Evolutionary conservation across 2,888 invertebrate genomes (phyloP), one percentile per base, ranked within the genome.

Genomic region (Ectemnius lituratus): DNA sequence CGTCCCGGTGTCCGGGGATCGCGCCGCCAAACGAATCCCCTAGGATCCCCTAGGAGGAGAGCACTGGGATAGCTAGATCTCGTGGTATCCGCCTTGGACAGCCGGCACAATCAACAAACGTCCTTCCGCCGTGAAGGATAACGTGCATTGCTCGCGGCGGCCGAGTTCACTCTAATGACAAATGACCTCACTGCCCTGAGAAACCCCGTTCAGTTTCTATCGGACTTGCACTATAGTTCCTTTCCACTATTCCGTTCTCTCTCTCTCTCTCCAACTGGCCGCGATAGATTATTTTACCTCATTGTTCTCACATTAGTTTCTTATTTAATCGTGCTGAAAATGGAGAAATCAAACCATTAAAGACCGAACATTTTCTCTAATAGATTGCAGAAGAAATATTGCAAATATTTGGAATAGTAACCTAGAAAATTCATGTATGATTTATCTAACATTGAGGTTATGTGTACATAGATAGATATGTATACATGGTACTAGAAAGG

Each of bases 181-280:
- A 78, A 76, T 67, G 64, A 46, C 14, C 20, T 37, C 46, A 56
- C n/a, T 47, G 20, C 16, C 11, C 20, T 56, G 28, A 56, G 59
- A 62, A 77, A 69, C 60, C 60, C 66, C 62, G 71, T 72, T 69
- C 57, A 66, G 71, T 65, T 69, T 66, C 68, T 62, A 69, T 69
- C 69, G 64, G 58, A 58, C 45, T 47, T 47, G 58, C 59, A 37
- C 45, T 49, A 23, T 73, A 73, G 69, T 76, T 70, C 67, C 64
- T 63, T 63, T 62, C 58, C 66, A 76, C 63, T 67, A 6, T 11
- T 37, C 62, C 64, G 67, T 76, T 78, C 69, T 64, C 67, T 4
- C 28, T 57, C 58, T 59, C 69, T 64, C 67, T 4, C 28, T 57
- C 58, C 56, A 2, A 20, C 20, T 20, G 20, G 20, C 2, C 2